These are phyloP conservation scores for Dufourea novaeangliae DNA, from an alignment of 1,140 invertebrate genomes.

Conservation along the genomic window DNA sequence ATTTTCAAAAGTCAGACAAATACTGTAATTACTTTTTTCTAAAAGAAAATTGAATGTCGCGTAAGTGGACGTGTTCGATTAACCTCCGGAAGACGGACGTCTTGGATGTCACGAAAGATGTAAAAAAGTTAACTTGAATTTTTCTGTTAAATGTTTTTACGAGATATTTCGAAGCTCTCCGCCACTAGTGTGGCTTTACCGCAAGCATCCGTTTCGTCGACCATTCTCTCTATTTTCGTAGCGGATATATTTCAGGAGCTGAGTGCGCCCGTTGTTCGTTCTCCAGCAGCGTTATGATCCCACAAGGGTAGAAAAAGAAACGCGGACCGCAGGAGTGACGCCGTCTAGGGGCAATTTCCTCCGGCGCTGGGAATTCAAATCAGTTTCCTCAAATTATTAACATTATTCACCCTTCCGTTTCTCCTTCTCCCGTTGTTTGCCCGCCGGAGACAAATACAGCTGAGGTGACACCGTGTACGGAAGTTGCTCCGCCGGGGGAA, in stretches of 20 bases:
- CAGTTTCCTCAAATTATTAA: slow-evolving; percentile 10
- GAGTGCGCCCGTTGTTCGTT: no score
- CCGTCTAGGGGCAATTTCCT: not conserved
- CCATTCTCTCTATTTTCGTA: not conserved
- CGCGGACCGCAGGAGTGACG: not conserved
- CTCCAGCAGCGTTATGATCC: no score
- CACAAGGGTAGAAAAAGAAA: not conserved
- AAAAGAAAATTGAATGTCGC: no score
- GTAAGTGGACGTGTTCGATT: no score
- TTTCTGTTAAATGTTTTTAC: no score
- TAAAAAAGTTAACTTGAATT: no score
- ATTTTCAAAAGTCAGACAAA: not conserved
- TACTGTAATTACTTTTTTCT: no score
- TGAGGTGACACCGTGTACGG: not conserved
- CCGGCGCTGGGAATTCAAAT: not conserved
- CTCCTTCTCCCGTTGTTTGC: not conserved
- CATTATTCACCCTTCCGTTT: slow-evolving; percentile 4
- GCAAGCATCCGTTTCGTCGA: not conserved
- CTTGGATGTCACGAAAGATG: no score
- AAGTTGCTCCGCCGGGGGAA: not conserved
- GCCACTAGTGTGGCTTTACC: not conserved
- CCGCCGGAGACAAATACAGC: not conserved
- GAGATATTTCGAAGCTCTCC: not conserved
- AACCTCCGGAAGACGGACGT: no score
- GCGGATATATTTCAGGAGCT: not conserved